Evolutionary conservation across 1,140 invertebrate species (phyloP).

Genomic region (Aethina tumida): DNA sequence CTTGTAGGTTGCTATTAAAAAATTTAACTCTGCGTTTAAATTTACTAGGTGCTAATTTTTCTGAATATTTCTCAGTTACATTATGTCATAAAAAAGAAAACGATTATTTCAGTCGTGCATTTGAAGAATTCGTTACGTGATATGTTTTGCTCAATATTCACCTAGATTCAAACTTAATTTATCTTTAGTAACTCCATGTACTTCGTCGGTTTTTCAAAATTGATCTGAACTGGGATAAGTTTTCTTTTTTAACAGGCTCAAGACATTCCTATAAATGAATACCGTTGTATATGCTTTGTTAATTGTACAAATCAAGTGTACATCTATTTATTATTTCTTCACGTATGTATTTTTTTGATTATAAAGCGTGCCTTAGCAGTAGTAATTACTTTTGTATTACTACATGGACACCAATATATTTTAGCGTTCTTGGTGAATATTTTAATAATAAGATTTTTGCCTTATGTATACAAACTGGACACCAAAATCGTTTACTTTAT

Average conservation of each 20-base stretch:
- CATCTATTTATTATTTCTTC: slow-evolving; percentile 9
- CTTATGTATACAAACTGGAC: slow-evolving; percentile 26
- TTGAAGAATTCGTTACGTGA: too few relatives aligned
- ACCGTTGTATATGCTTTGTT: slow-evolving; percentile 18
- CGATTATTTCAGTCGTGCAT: too few relatives aligned
- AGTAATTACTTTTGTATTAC: slow-evolving; percentile 35
- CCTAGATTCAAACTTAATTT: too few relatives aligned
- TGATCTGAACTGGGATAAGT: too few relatives aligned
- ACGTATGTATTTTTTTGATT: slow-evolving; percentile 13
- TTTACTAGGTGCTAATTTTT: too few relatives aligned
- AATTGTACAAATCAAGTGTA: slow-evolving; percentile 17
- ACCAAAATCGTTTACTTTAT: slow-evolving; percentile 27
- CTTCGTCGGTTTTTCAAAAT: too few relatives aligned
- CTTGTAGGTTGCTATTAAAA: too few relatives aligned
- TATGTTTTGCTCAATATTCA: too few relatives aligned
- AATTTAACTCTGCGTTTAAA: too few relatives aligned
- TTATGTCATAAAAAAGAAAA: too few relatives aligned
- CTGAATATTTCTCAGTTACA: too few relatives aligned
- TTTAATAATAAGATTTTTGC: slow-evolving; percentile 18
- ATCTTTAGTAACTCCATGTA: too few relatives aligned
- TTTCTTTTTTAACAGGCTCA: slow-evolving; percentile 5
- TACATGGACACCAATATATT: slow-evolving; percentile 11
- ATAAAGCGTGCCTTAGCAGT: slow-evolving; percentile 24
- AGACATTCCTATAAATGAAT: slow-evolving; percentile 17
- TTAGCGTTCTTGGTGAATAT: slow-evolving; percentile 11